These are phyloP conservation scores for Eupelmus urozonus DNA, from an alignment of 2,888 invertebrate species.

Conservation along the genomic window DNA sequence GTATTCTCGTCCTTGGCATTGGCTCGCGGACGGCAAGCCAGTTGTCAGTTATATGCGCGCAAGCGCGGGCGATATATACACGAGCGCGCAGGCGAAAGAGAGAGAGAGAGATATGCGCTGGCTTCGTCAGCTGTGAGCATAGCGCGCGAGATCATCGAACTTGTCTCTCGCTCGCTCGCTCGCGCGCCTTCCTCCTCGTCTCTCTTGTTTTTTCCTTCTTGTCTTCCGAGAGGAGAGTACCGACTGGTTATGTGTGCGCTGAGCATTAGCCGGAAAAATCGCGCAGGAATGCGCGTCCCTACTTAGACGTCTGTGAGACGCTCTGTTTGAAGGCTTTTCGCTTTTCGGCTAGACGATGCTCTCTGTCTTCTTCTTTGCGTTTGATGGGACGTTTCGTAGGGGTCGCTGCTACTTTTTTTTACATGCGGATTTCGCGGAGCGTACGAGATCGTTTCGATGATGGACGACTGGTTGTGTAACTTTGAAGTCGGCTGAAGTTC, in stretches of 20 bases:
- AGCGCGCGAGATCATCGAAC: slow-evolving; percentile 44
- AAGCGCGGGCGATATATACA: not conserved
- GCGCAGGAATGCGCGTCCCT: slow-evolving; percentile 45
- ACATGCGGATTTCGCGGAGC: too few species aligned
- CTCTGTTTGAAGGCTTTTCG: too few species aligned
- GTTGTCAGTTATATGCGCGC: not conserved
- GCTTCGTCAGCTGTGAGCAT: not conserved
- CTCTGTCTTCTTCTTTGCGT: not conserved
- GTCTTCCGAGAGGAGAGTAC: slow-evolving; percentile 1
- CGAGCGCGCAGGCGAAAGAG: not conserved
- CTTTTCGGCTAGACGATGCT: too few species aligned
- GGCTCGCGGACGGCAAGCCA: slow-evolving; percentile 16
- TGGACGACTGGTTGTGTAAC: too few species aligned
- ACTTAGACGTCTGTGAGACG: too few species aligned
- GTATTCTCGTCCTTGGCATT: slow-evolving; percentile 54
- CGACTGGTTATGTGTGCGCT: not conserved
- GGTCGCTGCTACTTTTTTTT: too few species aligned
- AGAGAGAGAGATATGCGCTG: not conserved
- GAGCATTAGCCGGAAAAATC: slow-evolving; percentile 55
- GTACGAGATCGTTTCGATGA: too few species aligned
- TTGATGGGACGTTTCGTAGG: not conserved
- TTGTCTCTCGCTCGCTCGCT: not conserved
- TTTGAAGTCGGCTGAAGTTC: not conserved
- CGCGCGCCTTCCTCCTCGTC: slow-evolving; percentile 1
- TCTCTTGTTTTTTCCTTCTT: slow-evolving; percentile 5